These are phyloP conservation scores for Phalacrocorax brasilianus DNA, from an alignment of 2,113 vertebrate species.

Conservation along the genomic window DNA sequence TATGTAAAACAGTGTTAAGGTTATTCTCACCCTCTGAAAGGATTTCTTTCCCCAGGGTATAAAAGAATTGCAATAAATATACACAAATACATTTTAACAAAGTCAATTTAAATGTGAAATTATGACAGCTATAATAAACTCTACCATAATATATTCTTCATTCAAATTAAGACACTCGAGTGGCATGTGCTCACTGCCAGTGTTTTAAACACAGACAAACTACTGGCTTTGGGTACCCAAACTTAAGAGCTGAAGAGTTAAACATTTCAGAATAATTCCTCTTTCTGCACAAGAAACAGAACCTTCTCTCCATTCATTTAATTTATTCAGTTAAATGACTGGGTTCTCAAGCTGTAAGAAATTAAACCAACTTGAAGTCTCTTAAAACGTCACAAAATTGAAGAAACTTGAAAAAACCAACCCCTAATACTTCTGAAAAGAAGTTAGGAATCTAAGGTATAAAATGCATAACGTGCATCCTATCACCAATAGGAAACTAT, in stretches of 20 bases:
- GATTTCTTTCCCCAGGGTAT: neutral
- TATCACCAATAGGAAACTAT: neutral
- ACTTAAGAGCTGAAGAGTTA: neutral
- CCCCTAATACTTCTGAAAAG: neutral
- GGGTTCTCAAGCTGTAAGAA: neutral
- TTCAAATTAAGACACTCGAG: neutral
- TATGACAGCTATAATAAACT: neutral
- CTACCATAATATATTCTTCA: neutral
- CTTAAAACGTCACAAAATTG: neutral
- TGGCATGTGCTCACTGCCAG: neutral
- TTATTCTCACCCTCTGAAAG: neutral
- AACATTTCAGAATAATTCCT: neutral
- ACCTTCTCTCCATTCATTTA: neutral
- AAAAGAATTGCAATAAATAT: neutral
- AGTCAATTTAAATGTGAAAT: constrained; percentile 27
- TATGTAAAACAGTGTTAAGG: neutral
- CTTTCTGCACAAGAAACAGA: neutral
- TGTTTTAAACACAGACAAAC: neutral
- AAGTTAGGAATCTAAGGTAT: neutral
- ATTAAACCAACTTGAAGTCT: neutral
- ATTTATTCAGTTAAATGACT: neutral
- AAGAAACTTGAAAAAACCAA: neutral
- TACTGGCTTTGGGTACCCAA: neutral
- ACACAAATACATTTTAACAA: neutral
- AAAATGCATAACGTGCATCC: neutral